Evolutionary conservation across 2,888 invertebrate genomes (phyloP), one percentile per base, ranked within the genome.

Genomic region (Brenthis hecate): DNA sequence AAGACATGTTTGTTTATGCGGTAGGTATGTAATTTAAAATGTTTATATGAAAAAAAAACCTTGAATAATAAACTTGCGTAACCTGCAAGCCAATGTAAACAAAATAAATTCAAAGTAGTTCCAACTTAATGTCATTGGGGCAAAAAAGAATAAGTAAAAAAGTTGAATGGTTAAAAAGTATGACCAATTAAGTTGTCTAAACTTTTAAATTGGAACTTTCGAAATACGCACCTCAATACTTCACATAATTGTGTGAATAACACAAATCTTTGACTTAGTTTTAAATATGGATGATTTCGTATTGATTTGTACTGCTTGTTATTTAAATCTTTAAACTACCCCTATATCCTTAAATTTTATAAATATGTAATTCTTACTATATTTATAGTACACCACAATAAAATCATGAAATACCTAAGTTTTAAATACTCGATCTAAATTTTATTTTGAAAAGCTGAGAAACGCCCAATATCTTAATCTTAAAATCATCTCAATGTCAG

Each of bases 201-300:
- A 71, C 69, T 71, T 72, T 70, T 61, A 66, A 72, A 68, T 70
- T 66, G 23, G 13, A 32, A 53, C 66, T 69, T 68, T 70, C 69
- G 69, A 71, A 66, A 65, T 62, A 66, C 64, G 63, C 65, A 66
- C 65, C 66, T 67, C 36, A 62, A 53, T 62, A 13, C 62, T 62
- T 53, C 36, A 62, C 8, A 36, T 36, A 43, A 43, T 11, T 43
- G 43, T 36, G 16, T 5, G 5, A 36, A 14, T 14, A 53, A 11
- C 19, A 62, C n/a, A 53, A 53, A 8, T 11, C 8, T 51, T 62
- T 13, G 16, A 62, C 3, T 51, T 8, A 36, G 4, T 53, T 16
- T 53, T 6, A 0, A 48, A 47, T 19, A 47, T 19, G 14, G 47
- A 23, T 43, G 36, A 58, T 28, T 58, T 5, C 3, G 13, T 36